Base-by-base conservation (phyloP, 2,888 invertebrate species). In the Polydrusus cervinus region DNA sequence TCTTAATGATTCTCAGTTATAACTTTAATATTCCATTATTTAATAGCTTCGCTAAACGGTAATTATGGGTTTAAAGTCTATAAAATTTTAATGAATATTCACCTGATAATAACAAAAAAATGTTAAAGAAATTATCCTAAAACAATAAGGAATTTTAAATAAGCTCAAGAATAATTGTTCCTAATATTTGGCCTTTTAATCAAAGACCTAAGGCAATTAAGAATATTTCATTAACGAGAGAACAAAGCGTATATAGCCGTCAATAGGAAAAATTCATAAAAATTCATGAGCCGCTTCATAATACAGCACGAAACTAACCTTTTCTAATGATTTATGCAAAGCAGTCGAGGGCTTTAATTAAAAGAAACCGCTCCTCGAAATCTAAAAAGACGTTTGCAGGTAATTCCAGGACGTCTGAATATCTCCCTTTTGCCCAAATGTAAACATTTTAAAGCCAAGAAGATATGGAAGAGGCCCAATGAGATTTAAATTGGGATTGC, bases 311-410 rank as follows among this genome's bases (percentile, higher is more conserved):
- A 71, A 75, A 75, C 75, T 75, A 75, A 71, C 71, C 68, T 66
- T 75, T 43, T 53, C 73, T 76, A 76, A 76, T 73, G 76, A 76
- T 76, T 76, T 72, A 76, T 76, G 72, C 76, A 76, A 72, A 73
- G 65, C 76, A 71, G 68, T 53, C 49, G 64, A 69, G 72, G 45
- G 71, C 47, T 69, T 75, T 76, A 76, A 76, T 76, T 76, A 76
- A 76, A 76, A 73, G 76, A 76, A 76, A 76, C 76, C 69, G 68
- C 61, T 61, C 55, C 61, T 60, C 45, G 55, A 68, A 71, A 75
- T 71, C 71, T 64, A 71, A 75, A 75, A 71, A 75, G 75, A 75
- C 67, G 71, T 66, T 68, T 62, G 45, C 71, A 75, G 75, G 75
- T 75, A 75, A 75, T 75, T 75, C 38, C 45, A 20, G 47, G 38